These are phyloP conservation scores for Drosophila insularis DNA, from an alignment of 1,140 invertebrate genomes.

Conservation along the genomic window DNA sequence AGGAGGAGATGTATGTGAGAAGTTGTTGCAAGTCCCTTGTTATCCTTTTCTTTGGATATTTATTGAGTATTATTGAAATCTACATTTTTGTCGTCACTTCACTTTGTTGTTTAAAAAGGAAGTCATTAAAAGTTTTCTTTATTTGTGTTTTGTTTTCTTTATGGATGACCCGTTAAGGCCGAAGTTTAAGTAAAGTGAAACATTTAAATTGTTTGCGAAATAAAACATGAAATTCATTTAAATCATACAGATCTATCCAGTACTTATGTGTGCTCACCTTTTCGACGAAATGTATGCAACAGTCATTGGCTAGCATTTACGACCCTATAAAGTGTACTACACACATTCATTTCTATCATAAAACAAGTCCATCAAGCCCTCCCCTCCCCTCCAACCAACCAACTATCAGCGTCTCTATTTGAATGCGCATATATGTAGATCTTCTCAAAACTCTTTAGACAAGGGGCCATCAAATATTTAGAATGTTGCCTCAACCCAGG, in stretches of 20 bases:
- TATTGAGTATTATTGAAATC: constrained; percentile 25
- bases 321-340: not conserved
- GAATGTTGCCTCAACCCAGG: no score
- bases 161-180: not conserved
- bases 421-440: not conserved
- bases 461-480: no score
- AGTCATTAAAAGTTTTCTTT: not conserved
- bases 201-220: not conserved
- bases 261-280: not conserved
- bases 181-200: not conserved
- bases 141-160: not conserved
- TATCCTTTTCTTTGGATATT: constrained; percentile 5
- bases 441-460: not conserved
- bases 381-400: no score
- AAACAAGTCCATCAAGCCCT: not conserved
- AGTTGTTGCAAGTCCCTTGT: no score
- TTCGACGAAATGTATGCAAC: not conserved
- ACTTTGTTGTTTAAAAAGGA: not conserved
- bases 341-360: not conserved
- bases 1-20: no score
- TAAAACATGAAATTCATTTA: not conserved
- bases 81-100: constrained; percentile 5
- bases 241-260: not conserved
- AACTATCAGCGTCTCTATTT: no score
- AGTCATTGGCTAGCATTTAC: not conserved